Percentiles rank a stretch among this genome's conserved stretches.
phyloP scores from a whole-genome alignment of 1,140 invertebrate species.

The Laodelphax striatellus region DNA sequence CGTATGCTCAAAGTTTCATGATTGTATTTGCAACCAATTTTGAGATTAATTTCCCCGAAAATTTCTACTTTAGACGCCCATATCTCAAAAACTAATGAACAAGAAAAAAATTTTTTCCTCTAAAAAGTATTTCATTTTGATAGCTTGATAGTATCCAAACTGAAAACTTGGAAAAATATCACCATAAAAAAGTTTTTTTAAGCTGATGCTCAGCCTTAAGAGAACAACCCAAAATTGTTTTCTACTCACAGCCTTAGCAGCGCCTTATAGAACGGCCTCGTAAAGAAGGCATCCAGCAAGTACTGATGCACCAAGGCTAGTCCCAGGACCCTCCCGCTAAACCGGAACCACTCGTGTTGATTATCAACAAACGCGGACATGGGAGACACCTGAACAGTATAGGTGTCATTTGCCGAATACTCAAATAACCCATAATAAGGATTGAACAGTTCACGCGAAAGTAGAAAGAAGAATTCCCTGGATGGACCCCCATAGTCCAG shows the following conservation, averaged over 20 bases:
- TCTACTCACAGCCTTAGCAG: conserved; percentile 62
- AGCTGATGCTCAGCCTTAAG: no score
- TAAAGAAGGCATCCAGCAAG: conserved; percentile 93
- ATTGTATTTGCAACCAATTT: no score
- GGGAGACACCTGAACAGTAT: conserved; percentile 94
- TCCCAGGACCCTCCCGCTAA: conserved; percentile 87
- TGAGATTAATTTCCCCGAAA: no score
- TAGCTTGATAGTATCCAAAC: no score
- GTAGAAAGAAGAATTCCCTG: conserved; percentile 92
- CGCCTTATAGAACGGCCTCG: conserved; percentile 92
- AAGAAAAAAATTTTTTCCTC: no score
- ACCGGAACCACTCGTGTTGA: conserved; percentile 94
- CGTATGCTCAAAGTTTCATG: no score
- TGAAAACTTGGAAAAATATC: no score
- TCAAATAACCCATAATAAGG: conserved; percentile 97
- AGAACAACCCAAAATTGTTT: no score
- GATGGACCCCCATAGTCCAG: conserved; percentile 95
- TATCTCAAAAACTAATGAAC: no score
- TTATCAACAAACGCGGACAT: conserved; percentile 98
- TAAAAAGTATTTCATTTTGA: no score
- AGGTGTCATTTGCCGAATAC: conserved; percentile 95
- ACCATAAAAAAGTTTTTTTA: no score
- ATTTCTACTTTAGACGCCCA: no score
- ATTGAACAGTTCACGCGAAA: conserved; percentile 93
- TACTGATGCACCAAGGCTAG: conserved; percentile 93